phyloP scores from a whole-genome alignment of 2,797 vertebrate species.

The Macroramphosus scolopax region DNA sequence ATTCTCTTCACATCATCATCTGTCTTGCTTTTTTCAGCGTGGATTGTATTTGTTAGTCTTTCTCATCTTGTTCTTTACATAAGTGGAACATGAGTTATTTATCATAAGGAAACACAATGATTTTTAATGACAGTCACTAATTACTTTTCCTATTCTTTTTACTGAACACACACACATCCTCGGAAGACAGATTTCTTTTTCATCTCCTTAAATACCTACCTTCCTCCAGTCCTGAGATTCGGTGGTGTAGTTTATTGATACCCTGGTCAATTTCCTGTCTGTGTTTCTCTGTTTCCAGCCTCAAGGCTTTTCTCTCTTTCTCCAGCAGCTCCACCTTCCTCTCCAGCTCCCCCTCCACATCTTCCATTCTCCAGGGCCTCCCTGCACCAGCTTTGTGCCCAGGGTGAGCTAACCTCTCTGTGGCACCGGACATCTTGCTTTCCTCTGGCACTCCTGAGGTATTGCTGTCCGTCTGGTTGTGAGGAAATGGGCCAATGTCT shows the following conservation, averaged over 20 bases:
- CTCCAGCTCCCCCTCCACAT: conserved; percentile 90
- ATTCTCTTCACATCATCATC: conserved; percentile 15
- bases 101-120: conserved; percentile 4
- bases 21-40: conserved; percentile 10
- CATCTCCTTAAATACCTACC: conserved; percentile 70
- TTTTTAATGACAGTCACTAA: no score
- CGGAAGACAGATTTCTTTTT: no score
- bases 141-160: no score
- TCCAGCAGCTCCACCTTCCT: conserved; percentile 90
- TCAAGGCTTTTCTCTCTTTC: conserved; percentile 85
- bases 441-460: conserved; percentile 37
- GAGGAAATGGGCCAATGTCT: conserved; percentile 83
- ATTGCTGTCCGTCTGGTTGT: conserved; percentile 72
- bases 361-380: conserved; percentile 83
- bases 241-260: conserved; percentile 84
- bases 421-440: conserved; percentile 30
- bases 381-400: conserved; percentile 38
- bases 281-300: conserved; percentile 81
- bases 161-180: no score
- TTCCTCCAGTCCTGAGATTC: conserved; percentile 82
- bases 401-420: conserved; percentile 20
- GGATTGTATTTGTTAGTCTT: conserved; percentile 31
- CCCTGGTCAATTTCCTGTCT: conserved; percentile 85
- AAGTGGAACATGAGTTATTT: conserved; percentile 45
- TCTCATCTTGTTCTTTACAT: conserved; percentile 38